phyloP scores from a whole-genome alignment of 2,888 invertebrate species.

The Ctena decussata region DNA sequence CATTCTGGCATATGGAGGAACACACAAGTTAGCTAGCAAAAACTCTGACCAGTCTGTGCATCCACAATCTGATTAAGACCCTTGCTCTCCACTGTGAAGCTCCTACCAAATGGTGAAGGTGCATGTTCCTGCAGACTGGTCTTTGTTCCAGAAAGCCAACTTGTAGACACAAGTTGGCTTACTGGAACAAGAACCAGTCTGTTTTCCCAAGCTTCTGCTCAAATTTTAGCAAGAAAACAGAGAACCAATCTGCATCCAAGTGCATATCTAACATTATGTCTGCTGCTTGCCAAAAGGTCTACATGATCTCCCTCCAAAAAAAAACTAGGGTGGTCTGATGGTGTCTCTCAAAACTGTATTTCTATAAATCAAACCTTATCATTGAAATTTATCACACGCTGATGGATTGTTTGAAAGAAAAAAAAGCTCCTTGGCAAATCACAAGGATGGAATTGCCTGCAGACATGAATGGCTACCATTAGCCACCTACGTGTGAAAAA shows the following conservation, averaged over 20 bases:
- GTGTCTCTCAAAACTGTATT: neutral
- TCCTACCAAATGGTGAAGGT: too few relatives aligned
- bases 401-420: constrained; percentile 14
- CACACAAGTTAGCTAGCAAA: too few relatives aligned
- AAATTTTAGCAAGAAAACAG: neutral
- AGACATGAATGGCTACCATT: neutral
- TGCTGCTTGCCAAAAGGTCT: constrained; percentile 6
- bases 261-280: neutral
- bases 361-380: constrained; percentile 9
- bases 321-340: neutral
- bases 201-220: too few relatives aligned
- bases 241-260: neutral
- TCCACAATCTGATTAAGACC: too few relatives aligned
- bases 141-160: too few relatives aligned
- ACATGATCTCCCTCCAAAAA: neutral
- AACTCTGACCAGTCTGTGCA: too few relatives aligned
- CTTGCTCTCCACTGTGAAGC: too few relatives aligned
- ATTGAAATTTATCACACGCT: neutral
- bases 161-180: too few relatives aligned
- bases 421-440: neutral
- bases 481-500: too few relatives aligned
- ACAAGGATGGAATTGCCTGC: neutral
- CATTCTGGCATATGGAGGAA: too few relatives aligned
- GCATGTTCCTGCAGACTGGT: too few relatives aligned
- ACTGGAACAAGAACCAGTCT: too few relatives aligned